Conservation (phyloP, 2,113 vertebrate species). For the Uropsilus gracilis region DNA sequence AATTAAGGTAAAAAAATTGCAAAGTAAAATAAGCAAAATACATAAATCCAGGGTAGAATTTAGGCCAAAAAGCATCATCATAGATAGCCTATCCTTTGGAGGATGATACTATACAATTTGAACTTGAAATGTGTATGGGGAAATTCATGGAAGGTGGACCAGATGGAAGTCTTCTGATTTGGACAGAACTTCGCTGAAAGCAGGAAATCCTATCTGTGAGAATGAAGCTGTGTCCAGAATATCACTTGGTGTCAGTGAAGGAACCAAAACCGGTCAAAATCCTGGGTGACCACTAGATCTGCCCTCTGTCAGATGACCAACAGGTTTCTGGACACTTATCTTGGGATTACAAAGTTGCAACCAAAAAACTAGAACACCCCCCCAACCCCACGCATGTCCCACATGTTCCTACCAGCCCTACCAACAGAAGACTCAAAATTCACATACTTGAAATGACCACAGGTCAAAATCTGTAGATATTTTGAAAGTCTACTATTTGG, state of each 20-base stretch:
- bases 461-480: background rate
- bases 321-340: background rate
- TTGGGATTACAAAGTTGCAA: background rate
- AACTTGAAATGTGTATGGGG: background rate
- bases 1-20: background rate
- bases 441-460: background rate
- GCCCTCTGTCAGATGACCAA: background rate
- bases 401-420: background rate
- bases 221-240: background rate
- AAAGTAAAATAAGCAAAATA: background rate
- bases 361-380: background rate
- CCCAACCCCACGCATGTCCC: too few relatives aligned
- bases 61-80: background rate
- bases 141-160: background rate
- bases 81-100: background rate
- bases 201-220: too few relatives aligned
- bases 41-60: background rate
- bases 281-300: background rate
- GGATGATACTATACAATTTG: background rate
- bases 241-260: background rate
- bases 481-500: background rate
- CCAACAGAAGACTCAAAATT: background rate
- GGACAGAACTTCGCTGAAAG: too few relatives aligned
- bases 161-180: background rate
- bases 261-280: rapidly evolving